Evolutionary conservation across 2,113 vertebrate species (phyloP).

Genomic region (Dasyornis broadbenti): DNA sequence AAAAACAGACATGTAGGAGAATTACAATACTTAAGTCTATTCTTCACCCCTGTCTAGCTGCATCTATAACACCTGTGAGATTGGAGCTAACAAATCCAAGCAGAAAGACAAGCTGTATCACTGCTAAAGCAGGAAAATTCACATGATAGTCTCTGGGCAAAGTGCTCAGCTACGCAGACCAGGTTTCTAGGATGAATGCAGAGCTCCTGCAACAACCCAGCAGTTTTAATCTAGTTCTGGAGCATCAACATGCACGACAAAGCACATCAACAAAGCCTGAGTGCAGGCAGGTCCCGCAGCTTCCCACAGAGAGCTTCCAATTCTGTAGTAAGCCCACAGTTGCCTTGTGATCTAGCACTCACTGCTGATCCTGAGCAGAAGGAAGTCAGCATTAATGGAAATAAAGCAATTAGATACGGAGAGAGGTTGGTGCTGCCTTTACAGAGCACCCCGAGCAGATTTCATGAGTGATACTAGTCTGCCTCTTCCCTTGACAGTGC

Average conservation of each 20-base stretch:
- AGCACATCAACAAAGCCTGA: neutral
- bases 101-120: neutral
- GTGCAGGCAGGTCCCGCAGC: fast-evolving
- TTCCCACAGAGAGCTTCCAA: neutral
- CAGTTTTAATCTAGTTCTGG: neutral
- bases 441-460: neutral
- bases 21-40: neutral
- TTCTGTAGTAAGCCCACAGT: neutral
- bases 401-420: neutral
- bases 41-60: neutral
- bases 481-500: neutral
- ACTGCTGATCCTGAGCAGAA: neutral
- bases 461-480: neutral
- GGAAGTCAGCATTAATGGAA: neutral
- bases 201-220: neutral
- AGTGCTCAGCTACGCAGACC: neutral
- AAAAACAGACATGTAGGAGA: neutral
- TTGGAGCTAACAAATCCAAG: neutral
- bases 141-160: fast-evolving
- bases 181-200: neutral
- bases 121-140: neutral
- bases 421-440: neutral
- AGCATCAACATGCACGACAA: neutral
- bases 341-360: neutral
- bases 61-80: neutral